These are phyloP conservation scores for Drosophila bocki DNA, from an alignment of 1,140 invertebrate species.

Conservation along the genomic window DNA sequence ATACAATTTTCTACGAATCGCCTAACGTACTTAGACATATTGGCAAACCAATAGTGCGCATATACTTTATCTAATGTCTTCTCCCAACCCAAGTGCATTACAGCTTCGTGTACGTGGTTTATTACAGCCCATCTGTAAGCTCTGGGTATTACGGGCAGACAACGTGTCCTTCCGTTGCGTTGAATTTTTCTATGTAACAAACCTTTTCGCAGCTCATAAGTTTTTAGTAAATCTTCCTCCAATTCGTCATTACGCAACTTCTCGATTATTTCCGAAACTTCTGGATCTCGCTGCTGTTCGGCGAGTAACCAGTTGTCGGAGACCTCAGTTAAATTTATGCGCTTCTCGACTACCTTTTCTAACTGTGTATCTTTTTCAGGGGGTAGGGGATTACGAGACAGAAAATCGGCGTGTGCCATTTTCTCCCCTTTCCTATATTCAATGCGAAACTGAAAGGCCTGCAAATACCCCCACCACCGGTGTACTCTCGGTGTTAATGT, in stretches of 20 bases:
- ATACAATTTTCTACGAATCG: not conserved
- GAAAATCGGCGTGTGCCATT: too few relatives aligned
- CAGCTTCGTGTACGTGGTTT: slow-evolving; percentile 16
- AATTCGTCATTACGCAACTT: not conserved
- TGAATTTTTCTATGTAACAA: not conserved
- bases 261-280: not conserved
- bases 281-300: not conserved
- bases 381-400: not conserved
- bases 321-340: not conserved
- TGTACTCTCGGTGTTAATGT: too few relatives aligned
- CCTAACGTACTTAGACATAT: too few relatives aligned
- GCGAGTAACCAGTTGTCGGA: not conserved
- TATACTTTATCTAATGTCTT: slow-evolving; percentile 6
- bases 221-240: not conserved
- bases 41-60: not conserved
- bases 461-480: too few relatives aligned
- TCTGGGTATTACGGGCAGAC: slow-evolving; percentile 7
- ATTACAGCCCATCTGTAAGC: slow-evolving; percentile 19
- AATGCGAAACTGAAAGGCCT: too few relatives aligned
- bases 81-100: slow-evolving; percentile 5
- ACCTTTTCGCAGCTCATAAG: not conserved
- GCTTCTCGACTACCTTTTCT: not conserved
- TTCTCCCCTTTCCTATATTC: too few relatives aligned
- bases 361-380: not conserved
- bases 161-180: not conserved